Evolutionary conservation across 2,113 vertebrate species (phyloP).

Genomic region (Epinephelus cyanopodus): DNA sequence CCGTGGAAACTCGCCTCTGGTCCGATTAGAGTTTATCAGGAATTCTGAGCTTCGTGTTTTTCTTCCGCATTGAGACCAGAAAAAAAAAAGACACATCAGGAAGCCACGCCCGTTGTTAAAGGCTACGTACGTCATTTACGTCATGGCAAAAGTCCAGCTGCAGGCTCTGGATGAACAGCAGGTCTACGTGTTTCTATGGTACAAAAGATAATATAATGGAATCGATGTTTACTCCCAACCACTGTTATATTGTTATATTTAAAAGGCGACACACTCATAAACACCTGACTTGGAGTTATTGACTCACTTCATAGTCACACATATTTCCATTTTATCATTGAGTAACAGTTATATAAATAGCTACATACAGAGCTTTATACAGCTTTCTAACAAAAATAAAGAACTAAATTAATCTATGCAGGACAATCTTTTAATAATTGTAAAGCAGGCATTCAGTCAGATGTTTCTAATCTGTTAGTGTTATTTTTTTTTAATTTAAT

Average conservation of each 20-base stretch:
- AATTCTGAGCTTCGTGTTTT: constrained; percentile 9
- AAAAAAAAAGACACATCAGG: neutral
- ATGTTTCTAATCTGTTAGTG: too few species aligned
- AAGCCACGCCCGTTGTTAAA: constrained; percentile 54
- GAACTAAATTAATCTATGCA: neutral
- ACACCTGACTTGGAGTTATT: neutral
- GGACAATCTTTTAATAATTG: too few species aligned
- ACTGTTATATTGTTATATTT: neutral
- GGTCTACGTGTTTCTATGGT: neutral
- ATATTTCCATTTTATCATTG: neutral
- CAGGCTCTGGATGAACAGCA: neutral
- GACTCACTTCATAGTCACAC: neutral
- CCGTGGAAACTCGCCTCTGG: constrained; percentile 11
- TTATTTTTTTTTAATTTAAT: too few species aligned
- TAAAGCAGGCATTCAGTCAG: too few species aligned
- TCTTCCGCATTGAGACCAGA: constrained; percentile 58
- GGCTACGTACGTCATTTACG: neutral
- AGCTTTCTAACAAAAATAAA: neutral
- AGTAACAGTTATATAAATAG: neutral
- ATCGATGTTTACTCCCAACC: neutral
- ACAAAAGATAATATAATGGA: neutral
- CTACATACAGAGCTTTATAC: neutral
- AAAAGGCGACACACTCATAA: neutral
- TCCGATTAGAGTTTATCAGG: neutral
- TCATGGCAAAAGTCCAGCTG: neutral